These are phyloP conservation scores for Calcarius ornatus DNA, from an alignment of 2,113 vertebrate genomes.

Conservation along the genomic window DNA sequence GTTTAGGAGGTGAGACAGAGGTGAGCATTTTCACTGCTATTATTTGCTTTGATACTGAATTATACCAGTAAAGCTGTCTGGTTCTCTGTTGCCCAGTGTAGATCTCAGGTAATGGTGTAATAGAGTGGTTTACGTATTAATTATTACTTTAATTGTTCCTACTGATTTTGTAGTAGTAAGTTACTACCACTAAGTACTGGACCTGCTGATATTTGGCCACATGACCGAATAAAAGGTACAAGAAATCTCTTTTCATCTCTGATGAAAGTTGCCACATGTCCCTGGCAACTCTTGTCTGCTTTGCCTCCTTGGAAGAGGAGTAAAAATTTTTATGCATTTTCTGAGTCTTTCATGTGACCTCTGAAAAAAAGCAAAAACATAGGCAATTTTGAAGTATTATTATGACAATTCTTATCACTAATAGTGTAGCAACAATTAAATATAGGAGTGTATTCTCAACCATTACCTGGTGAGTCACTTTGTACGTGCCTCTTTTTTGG, in stretches of 20 bases:
- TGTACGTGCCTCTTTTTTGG: accelerated
- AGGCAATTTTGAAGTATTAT: not conserved
- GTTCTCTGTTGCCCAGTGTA: not conserved
- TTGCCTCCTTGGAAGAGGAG: not conserved
- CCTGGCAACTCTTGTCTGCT: not conserved
- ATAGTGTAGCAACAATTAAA: not conserved
- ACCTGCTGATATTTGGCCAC: not conserved
- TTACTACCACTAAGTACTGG: not conserved
- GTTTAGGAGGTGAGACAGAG: not conserved
- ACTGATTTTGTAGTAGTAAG: not conserved
- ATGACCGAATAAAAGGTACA: not conserved
- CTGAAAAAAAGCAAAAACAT: not conserved
- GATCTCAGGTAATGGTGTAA: not conserved
- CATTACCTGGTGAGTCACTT: not conserved
- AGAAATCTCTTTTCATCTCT: not conserved
- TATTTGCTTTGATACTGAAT: not conserved
- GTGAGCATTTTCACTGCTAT: not conserved
- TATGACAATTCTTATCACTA: not conserved
- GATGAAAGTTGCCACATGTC: accelerated
- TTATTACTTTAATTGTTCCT: not conserved
- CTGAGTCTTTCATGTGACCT: not conserved
- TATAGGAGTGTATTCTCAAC: not conserved
- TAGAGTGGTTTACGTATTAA: not conserved
- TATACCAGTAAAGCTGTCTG: accelerated
- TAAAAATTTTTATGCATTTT: not conserved